A percentile compares a stretch with the other conserved stretches of the same genome.
phyloP scores from a whole-genome alignment of 2,797 vertebrate species.

The Poecilia velifera region DNA sequence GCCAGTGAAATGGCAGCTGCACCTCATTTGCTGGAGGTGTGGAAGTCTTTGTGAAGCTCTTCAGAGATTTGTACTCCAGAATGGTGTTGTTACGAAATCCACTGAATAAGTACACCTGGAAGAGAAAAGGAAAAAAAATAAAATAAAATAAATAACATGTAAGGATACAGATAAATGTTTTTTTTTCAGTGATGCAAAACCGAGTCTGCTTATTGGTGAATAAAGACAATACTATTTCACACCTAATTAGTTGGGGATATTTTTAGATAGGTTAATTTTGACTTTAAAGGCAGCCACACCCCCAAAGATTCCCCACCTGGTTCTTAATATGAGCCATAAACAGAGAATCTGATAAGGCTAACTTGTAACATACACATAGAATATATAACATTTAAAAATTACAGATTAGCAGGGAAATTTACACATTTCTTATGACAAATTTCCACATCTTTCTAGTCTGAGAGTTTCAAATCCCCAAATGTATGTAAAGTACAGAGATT shows the following conservation, averaged over 20 bases:
- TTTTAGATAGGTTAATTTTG: neutral
- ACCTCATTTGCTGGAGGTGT: conserved; percentile 72
- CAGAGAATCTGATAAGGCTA: neutral
- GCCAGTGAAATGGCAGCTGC: conserved; percentile 85
- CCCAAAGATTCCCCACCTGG: neutral
- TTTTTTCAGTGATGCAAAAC: neutral
- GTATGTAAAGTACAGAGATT: too few relatives aligned
- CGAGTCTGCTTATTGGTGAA: neutral
- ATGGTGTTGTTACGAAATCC: conserved; percentile 84
- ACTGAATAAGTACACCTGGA: conserved; percentile 86
- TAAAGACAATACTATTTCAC: neutral
- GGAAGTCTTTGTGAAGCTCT: conserved; percentile 81
- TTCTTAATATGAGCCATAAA: neutral
- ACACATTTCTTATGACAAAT: neutral
- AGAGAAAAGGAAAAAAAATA: neutral
- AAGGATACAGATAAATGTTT: accelerated
- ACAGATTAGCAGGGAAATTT: too few relatives aligned
- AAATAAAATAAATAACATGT: neutral
- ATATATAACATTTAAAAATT: neutral
- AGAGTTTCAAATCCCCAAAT: too few relatives aligned
- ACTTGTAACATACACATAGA: neutral
- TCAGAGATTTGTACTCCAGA: conserved; percentile 85
- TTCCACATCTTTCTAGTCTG: neutral
- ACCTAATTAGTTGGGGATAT: neutral
- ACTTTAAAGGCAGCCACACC: neutral